These are phyloP conservation scores for Stomatorhinus ivindoensis DNA, from an alignment of 2,113 vertebrate genomes.

Conservation along the genomic window DNA sequence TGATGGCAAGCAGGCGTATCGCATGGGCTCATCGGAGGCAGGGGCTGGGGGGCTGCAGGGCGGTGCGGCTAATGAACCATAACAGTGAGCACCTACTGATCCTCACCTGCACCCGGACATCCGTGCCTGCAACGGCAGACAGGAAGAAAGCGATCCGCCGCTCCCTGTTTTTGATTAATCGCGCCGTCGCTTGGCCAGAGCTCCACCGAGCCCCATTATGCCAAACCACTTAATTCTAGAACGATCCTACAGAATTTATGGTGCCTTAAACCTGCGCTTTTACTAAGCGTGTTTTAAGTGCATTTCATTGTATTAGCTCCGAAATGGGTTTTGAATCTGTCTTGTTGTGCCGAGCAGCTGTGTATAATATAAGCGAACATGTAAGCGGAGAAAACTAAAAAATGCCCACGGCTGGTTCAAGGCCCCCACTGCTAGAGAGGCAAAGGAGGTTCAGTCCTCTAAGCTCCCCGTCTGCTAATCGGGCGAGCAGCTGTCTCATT, in stretches of 20 bases:
- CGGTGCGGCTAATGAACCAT: slow-evolving; percentile 52
- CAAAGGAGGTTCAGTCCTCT: not conserved
- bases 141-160: not conserved
- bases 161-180: not conserved
- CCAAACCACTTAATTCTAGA: not conserved
- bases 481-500: slow-evolving; percentile 17
- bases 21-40: slow-evolving; percentile 56
- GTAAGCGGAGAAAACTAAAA: not conserved
- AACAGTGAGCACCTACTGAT: slow-evolving; percentile 63
- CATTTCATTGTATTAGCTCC: not conserved
- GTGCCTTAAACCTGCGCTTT: not conserved
- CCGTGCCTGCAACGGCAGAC: slow-evolving; percentile 48
- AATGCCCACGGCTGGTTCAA: not conserved
- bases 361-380: not conserved
- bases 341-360: not conserved
- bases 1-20: slow-evolving; percentile 63
- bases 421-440: not conserved
- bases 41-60: not conserved
- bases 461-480: slow-evolving; percentile 1
- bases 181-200: not conserved
- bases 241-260: not conserved
- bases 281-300: not conserved
- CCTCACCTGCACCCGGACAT: slow-evolving; percentile 61
- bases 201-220: not conserved
- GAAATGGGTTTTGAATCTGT: not conserved